Conservation (phyloP, 2,113 vertebrate genomes). For the Dromiciops gliroides region DNA sequence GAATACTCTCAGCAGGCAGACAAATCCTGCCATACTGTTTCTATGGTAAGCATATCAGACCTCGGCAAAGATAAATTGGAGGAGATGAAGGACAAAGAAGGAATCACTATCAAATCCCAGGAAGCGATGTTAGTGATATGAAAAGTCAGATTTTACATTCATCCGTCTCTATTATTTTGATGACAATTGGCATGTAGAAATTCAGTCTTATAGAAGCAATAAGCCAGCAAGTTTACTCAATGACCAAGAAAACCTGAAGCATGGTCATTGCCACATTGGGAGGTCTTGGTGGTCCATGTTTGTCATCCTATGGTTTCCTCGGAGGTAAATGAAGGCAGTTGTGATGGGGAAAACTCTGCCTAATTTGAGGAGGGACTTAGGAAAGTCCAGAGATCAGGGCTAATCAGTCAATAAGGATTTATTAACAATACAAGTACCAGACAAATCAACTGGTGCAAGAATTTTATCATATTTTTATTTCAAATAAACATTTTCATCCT, state of each 20-base stretch:
- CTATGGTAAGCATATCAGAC: slow-evolving; percentile 14
- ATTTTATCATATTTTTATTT: neutral
- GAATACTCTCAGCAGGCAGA: neutral
- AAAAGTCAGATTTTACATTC: neutral
- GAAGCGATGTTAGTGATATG: slow-evolving; percentile 30
- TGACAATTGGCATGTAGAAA: slow-evolving; percentile 53
- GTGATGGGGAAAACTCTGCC: neutral
- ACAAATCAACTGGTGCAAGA: neutral
- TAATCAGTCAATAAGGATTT: neutral
- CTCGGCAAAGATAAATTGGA: neutral
- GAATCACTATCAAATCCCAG: slow-evolving; percentile 1
- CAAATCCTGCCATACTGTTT: slow-evolving; percentile 14
- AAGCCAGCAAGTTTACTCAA: slow-evolving; percentile 67
- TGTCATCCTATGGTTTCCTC: neutral
- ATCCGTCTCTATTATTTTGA: slow-evolving; percentile 39
- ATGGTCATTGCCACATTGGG: slow-evolving; percentile 56
- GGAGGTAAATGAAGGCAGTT: neutral
- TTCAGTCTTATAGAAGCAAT: slow-evolving; percentile 70
- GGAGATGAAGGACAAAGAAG: slow-evolving; percentile 41
- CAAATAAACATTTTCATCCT: neutral
- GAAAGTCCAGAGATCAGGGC: neutral
- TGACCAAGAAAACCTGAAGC: slow-evolving; percentile 15
- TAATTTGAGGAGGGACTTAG: neutral
- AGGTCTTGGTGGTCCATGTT: slow-evolving; percentile 11
- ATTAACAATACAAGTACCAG: neutral